Percentiles rank a stretch among this genome's conserved stretches.
Conservation (phyloP, 2,797 vertebrate species). For the Podarcis lilfordi region DNA sequence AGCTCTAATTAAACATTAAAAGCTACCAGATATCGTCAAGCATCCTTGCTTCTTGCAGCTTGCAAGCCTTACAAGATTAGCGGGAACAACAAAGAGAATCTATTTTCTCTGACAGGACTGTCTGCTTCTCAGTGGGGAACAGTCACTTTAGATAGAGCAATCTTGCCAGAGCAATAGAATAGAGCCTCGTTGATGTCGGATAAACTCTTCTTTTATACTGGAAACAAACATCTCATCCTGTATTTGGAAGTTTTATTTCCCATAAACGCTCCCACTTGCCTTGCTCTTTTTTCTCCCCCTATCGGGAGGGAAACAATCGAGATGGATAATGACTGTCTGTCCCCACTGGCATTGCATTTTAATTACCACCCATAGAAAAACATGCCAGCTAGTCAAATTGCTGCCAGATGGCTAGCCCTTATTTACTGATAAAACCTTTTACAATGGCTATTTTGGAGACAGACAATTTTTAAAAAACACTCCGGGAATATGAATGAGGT, state of each 20-base stretch:
- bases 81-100: conserved; percentile 33
- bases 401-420: conserved; percentile 65
- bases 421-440: conserved; percentile 69
- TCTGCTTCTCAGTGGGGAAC: conserved; percentile 56
- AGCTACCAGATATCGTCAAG: conserved; percentile 23
- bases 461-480: conserved; percentile 13
- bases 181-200: conserved; percentile 54
- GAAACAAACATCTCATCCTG: conserved; percentile 65
- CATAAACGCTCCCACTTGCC: conserved; percentile 65
- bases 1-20: conserved; percentile 23
- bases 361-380: conserved; percentile 62
- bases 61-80: conserved; percentile 34
- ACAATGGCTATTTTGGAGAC: conserved; percentile 59
- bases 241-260: conserved; percentile 69
- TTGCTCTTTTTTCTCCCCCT: conserved; percentile 51
- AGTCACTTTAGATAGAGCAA: conserved; percentile 51
- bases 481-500: background rate
- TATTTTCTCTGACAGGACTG: conserved; percentile 42
- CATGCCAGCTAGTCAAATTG: conserved; percentile 55
- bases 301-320: conserved; percentile 71
- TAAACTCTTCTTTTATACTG: conserved; percentile 51
- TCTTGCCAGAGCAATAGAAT: conserved; percentile 49
- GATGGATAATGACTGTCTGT: conserved; percentile 67
- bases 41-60: conserved; percentile 34
- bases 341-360: conserved; percentile 64